A percentile compares a stretch with the other conserved stretches of the same genome.
Conservation (phyloP, 2,113 vertebrate species). For the Nanorana parkeri region DNA sequence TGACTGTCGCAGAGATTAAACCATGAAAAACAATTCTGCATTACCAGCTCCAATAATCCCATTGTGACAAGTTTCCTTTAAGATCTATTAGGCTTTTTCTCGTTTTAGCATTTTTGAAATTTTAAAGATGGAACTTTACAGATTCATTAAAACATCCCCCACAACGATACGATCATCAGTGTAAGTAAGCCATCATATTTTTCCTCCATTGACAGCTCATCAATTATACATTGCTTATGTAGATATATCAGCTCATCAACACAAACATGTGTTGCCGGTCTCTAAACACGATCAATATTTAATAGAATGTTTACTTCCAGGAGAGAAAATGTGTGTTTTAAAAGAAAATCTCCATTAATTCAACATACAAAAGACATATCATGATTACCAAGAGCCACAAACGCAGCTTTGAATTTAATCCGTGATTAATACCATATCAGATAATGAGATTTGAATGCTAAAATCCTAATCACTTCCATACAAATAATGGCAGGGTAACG, state of each 20-base stretch:
- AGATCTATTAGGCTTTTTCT: no score
- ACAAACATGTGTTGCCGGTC: constrained; percentile 6
- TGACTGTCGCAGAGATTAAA: no score
- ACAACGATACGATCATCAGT: background rate
- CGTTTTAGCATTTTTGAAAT: no score
- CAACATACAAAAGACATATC: constrained; percentile 11
- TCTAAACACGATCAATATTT: constrained; percentile 4
- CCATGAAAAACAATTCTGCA: no score
- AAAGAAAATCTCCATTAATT: constrained; percentile 9
- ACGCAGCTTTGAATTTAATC: background rate
- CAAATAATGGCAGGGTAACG: constrained; percentile 31
- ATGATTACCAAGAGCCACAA: background rate
- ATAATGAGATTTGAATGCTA: constrained; percentile 46
- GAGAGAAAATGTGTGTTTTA: background rate
- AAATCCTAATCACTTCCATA: constrained; percentile 41
- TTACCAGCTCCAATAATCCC: no score
- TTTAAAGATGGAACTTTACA: no score
- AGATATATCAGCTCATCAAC: background rate
- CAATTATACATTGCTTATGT: background rate
- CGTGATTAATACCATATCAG: constrained; percentile 40
- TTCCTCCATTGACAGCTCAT: background rate
- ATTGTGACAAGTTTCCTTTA: no score
- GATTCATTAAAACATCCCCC: no score
- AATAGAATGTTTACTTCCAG: constrained; percentile 12
- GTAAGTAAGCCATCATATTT: background rate